Conservation (phyloP, 53 echinoderm and acorn worm species). For the Paracentrotus lividus region DNA sequence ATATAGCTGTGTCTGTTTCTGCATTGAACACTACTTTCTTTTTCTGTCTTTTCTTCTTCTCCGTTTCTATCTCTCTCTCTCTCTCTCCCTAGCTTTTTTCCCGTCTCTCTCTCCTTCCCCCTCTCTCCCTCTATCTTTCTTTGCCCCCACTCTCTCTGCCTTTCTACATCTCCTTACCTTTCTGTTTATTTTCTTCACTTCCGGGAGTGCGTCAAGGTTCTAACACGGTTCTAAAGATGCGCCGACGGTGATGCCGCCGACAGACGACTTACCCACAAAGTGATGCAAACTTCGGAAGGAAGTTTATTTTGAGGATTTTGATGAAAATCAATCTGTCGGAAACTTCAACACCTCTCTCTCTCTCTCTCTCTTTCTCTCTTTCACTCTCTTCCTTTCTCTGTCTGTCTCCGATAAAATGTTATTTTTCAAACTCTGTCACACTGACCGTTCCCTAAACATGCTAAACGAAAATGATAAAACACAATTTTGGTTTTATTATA, state of each 20-base stretch:
- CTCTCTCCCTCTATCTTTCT: not conserved
- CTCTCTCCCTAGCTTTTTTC: not conserved
- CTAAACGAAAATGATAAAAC: too few relatives aligned
- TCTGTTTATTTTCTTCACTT: conserved; percentile 9
- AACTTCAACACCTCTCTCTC: not conserved
- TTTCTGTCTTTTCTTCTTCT: too few relatives aligned
- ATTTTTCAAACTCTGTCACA: too few relatives aligned
- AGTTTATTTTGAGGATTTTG: not conserved
- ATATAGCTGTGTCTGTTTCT: too few relatives aligned
- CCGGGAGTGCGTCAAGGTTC: not conserved
- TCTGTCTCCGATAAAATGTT: too few relatives aligned
- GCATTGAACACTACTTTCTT: too few relatives aligned
- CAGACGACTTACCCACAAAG: not conserved
- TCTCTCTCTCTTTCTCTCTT: not conserved
- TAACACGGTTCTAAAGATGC: not conserved
- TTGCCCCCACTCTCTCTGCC: not conserved
- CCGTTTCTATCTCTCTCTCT: not conserved
- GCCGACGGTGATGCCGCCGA: not conserved
- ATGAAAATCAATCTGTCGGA: not conserved
- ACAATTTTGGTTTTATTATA: too few relatives aligned
- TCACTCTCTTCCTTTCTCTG: not conserved
- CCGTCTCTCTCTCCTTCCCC: not conserved
- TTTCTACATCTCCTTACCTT: not conserved
- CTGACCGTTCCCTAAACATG: too few relatives aligned
- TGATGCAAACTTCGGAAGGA: not conserved